These are phyloP conservation scores for Serinus canaria DNA, from an alignment of 2,113 vertebrate species.

Conservation along the genomic window DNA sequence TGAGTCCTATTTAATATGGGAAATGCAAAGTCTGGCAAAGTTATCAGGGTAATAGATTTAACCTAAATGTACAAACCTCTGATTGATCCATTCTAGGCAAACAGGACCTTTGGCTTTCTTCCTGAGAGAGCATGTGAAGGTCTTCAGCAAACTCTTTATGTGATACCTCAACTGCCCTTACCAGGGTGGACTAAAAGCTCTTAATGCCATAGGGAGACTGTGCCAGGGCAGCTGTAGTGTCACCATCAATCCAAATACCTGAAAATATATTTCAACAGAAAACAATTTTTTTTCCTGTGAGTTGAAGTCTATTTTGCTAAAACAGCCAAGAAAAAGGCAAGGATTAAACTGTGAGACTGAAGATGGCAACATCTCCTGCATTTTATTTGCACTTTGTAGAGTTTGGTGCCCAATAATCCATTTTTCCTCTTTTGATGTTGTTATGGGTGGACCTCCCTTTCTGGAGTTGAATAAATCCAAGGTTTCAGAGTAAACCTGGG, in stretches of 20 bases:
- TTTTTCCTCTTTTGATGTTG: background rate
- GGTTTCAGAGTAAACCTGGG: background rate
- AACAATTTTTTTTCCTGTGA: background rate
- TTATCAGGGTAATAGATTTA: background rate
- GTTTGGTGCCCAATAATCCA: accelerated
- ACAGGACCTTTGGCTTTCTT: slow-evolving; percentile 31
- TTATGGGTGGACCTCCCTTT: accelerated
- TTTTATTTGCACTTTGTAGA: background rate
- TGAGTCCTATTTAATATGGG: background rate
- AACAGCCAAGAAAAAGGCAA: background rate
- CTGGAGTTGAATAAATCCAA: background rate
- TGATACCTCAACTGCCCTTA: background rate
- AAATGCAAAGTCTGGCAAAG: slow-evolving; percentile 29
- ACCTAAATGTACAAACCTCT: background rate
- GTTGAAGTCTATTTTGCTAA: background rate
- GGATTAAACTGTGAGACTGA: background rate
- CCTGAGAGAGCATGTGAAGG: background rate
- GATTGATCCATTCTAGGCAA: background rate
- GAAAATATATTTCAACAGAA: background rate
- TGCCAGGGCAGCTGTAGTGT: background rate
- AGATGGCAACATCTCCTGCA: background rate
- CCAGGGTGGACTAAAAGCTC: background rate
- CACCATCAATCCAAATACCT: background rate
- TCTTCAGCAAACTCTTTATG: background rate
- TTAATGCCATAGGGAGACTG: background rate